Evolutionary conservation across 1,140 invertebrate species (phyloP), one percentile per base, ranked within the genome.

Genomic region (Caenorhabditis remanei): DNA sequence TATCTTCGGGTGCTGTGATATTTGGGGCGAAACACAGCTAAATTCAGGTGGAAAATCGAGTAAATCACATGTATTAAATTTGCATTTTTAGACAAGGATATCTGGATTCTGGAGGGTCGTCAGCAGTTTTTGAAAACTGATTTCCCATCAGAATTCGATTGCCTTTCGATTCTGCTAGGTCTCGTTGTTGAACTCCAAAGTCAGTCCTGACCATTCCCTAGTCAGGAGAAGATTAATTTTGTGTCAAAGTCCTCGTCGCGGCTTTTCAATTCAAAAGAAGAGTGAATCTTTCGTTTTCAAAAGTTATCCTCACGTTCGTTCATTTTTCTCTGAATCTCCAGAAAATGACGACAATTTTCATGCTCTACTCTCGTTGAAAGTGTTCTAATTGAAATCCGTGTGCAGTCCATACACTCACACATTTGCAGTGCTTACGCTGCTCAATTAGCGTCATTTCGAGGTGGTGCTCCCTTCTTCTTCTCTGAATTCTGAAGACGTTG

Each of bases 361-460:
- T 50, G n/a, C 21, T 50, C 46, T 13, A 50, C 24, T 13, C 40
- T 8, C 40, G 9, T n/a, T n/a, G 46, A 79, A 79, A 79, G 71
- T 79, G 71, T 79, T 79, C 71, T 79, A 79, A 79, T 79, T 79
- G 71, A 79, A 79, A 79, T 79, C 71, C 71, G 43, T 50, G 43
- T 50, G 46, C 46, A 24, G 61, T 58, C 55, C 19, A 58, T 58
- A 32, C 40, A 67, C 24, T 14, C 67, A 79, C 71, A 53, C 71
- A 79, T 79, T 79, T 50, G 71, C 71, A 79, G 46, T 79, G 71
- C 71, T 79, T 79, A 79, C 71, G 71, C 71, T 79, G 71, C 71
- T 79, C 71, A 79, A 79, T 79, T 79, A 79, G 71, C 71, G 71
- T 79, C 71, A 79, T 79, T 79, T 79, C 71, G 71, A 79, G 71